Conservation (phyloP, 2,113 vertebrate genomes). For the Hippocampus zosterae region DNA sequence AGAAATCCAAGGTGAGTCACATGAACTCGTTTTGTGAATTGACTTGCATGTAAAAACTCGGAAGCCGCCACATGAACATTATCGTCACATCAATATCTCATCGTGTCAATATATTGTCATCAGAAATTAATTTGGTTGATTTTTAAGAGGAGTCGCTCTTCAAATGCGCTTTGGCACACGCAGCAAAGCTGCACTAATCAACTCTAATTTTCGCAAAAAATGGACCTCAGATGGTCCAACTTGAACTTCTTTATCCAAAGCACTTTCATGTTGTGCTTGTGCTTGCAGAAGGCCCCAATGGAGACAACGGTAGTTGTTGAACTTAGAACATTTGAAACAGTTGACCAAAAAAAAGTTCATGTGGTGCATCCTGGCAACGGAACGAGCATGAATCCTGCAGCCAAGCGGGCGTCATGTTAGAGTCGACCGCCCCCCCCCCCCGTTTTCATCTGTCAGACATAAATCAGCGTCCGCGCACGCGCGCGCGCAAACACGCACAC, state of each 20-base stretch:
- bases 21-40: too few relatives aligned
- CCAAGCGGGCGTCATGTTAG: slow-evolving; percentile 23
- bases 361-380: slow-evolving; percentile 28
- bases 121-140: not conserved
- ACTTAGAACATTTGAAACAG: not conserved
- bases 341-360: slow-evolving; percentile 12
- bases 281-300: not conserved
- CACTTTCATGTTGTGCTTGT: not conserved
- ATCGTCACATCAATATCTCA: not conserved
- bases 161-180: not conserved
- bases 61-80: not conserved
- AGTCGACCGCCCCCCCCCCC: slow-evolving; percentile 38
- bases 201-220: not conserved
- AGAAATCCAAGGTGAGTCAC: too few relatives aligned
- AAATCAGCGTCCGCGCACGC: slow-evolving; percentile 53
- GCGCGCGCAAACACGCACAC: slow-evolving; percentile 17
- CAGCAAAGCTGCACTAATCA: not conserved
- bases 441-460: slow-evolving; percentile 62
- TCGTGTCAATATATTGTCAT: not conserved
- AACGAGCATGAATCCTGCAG: slow-evolving; percentile 33
- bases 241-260: not conserved
- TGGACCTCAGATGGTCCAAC: not conserved
- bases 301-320: not conserved
- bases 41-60: not conserved
- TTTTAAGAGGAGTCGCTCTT: not conserved